Evolutionary conservation across 2,888 invertebrate species (phyloP).

Genomic region (Adineta ricciae): DNA sequence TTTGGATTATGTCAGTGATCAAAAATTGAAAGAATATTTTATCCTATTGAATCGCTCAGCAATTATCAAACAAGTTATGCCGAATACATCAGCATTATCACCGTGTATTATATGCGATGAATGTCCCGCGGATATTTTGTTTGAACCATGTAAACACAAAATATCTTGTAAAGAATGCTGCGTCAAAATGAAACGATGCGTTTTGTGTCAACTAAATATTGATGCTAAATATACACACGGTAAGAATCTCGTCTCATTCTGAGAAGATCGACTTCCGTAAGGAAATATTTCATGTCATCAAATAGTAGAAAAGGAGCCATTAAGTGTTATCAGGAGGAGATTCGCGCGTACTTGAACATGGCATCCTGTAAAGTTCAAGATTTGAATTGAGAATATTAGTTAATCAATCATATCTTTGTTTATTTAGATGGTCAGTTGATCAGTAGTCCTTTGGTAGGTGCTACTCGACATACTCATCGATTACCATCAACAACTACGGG

Average conservation of each 20-base stretch:
- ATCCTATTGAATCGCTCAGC: conserved; percentile 6
- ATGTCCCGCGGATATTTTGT: conserved; percentile 56
- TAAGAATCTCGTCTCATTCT: conserved; percentile 38
- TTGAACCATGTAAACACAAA: conserved; percentile 66
- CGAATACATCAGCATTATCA: conserved; percentile 11
- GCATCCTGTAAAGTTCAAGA: no score
- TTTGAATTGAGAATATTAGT: not conserved
- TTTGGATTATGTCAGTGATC: conserved; percentile 60
- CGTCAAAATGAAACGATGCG: conserved; percentile 66
- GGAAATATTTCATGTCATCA: no score
- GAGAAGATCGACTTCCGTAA: no score
- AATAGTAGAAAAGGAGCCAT: no score
- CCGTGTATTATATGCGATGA: conserved; percentile 64
- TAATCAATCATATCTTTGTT: not conserved
- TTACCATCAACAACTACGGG: not conserved
- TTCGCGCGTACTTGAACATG: no score
- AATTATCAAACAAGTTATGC: conserved; percentile 6
- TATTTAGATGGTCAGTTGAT: conserved; percentile 7
- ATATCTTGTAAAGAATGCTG: conserved; percentile 68
- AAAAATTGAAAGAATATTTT: conserved; percentile 40
- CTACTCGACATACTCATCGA: not conserved
- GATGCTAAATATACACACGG: conserved; percentile 44
- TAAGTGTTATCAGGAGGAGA: no score
- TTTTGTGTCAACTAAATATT: conserved; percentile 60
- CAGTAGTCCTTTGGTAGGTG: not conserved